Base-by-base conservation (phyloP, 2,888 invertebrate genomes). In the Galerucella calmariensis region DNA sequence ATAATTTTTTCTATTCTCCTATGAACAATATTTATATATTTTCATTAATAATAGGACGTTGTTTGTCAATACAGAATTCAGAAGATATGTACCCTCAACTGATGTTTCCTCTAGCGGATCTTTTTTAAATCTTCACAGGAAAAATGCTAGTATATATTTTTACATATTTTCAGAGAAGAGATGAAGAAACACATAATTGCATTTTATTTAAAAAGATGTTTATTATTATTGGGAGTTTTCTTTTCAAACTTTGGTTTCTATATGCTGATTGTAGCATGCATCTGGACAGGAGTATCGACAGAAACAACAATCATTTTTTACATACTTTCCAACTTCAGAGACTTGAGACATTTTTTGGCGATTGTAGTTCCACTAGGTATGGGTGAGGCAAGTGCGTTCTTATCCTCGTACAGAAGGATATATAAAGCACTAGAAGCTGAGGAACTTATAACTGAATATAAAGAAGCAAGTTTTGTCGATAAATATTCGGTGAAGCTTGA, bases 301-400 rank as follows among this genome's bases (percentile, higher is more conserved):
- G 93, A 92, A 6, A 94, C 97, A 9, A 94, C 96, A 84, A 91
- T 91, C 84, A 94, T 96, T 16, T 97, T 96, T 87, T 94, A 97
- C 74, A 91, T 96, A 69, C 93, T 95, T 16, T 94, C 96, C 12
- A 94, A 97, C 86, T 97, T 95, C 88, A 96, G 95, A 83, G 93
- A 95, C 72, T 88, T 97, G 74, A 90, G 95, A 44, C 92, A 94
- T 81, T 93, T 94, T 14, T 94, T 97, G 92, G 95, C 95, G 0
- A 93, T 96, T 14, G 95, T 94, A 87, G 94, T 97, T 81, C 97
- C 97, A 0, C 93, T 94, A 88, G 94, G 93, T 67, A 92, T 96
- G 79, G 92, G 94, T 0, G 93, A 93, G 88, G 90, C 93, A 58
- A 94, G 95, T 0, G 96, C 97, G 88, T 92, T 93, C 0, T 87